These are phyloP conservation scores for Sterna hirundo DNA, from an alignment of 2,113 vertebrate species.

Conservation along the genomic window DNA sequence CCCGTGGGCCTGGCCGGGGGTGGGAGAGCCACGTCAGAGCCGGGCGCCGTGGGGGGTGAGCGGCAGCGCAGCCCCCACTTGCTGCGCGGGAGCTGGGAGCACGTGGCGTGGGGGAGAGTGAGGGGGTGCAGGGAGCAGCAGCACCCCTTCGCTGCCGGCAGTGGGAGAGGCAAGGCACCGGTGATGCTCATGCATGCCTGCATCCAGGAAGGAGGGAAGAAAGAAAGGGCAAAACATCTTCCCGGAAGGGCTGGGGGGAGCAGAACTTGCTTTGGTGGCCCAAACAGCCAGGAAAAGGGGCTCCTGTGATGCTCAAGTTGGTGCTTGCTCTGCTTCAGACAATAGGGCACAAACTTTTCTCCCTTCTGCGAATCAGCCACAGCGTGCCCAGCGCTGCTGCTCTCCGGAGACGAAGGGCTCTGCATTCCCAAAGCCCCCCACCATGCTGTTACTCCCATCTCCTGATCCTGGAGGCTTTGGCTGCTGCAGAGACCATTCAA, in stretches of 20 bases:
- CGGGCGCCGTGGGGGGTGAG: neutral
- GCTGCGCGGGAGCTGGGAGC: neutral
- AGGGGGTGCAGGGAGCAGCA: neutral
- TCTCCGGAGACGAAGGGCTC: neutral
- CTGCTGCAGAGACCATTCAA: neutral
- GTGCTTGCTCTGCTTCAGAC: neutral
- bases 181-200: accelerated
- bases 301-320: neutral
- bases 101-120: neutral
- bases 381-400: neutral
- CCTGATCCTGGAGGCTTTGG: neutral
- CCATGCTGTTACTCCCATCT: neutral
- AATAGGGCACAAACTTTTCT: neutral
- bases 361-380: neutral
- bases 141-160: neutral
- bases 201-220: neutral
- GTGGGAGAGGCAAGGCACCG: accelerated
- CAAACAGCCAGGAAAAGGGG: neutral
- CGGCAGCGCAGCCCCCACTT: slow-evolving; percentile 1
- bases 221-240: neutral
- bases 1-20: neutral
- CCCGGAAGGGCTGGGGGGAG: neutral
- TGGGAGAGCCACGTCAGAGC: slow-evolving; percentile 11
- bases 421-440: neutral
- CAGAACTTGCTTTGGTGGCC: neutral